A percentile compares a stretch with the other conserved stretches of the same genome.
phyloP scores from a whole-genome alignment of 2,888 invertebrate species.

The Cheilosia scutellata region DNA sequence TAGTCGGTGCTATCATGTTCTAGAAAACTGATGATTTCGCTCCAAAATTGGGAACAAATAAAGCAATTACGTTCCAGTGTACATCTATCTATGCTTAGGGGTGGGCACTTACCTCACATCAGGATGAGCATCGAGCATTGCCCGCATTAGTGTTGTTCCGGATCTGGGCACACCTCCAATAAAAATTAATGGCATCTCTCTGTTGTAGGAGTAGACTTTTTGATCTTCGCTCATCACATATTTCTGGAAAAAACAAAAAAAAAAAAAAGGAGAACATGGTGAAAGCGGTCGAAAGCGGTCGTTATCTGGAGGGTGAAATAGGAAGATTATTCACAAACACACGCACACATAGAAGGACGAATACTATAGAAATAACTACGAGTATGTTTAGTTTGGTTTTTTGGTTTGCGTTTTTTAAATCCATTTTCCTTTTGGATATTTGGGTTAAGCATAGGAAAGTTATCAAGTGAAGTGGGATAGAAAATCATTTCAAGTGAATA shows the following conservation, averaged over 20 bases:
- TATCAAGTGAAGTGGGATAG: conserved; percentile 9
- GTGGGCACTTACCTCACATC: conserved; percentile 89
- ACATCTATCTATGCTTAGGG: neutral
- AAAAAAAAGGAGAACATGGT: conserved; percentile 68
- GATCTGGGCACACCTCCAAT: conserved; percentile 99
- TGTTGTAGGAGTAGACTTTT: conserved; percentile 90
- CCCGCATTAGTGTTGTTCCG: conserved; percentile 98
- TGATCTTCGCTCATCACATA: conserved; percentile 87
- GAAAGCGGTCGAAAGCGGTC: too few relatives aligned
- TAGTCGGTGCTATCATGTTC: conserved; percentile 8
- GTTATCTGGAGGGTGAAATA: neutral
- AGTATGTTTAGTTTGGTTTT: conserved; percentile 14
- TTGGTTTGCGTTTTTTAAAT: neutral
- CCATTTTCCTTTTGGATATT: neutral
- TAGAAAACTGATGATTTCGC: conserved; percentile 53
- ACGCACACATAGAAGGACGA: neutral
- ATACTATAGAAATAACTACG: neutral
- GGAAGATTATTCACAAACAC: neutral
- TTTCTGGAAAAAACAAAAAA: conserved; percentile 85
- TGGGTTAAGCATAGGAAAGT: conserved; percentile 13
- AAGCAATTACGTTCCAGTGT: conserved; percentile 41
- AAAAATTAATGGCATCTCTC: conserved; percentile 97
- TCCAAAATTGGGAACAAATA: conserved; percentile 55
- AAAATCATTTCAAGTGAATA: conserved; percentile 6
- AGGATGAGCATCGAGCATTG: conserved; percentile 99